Evolutionary conservation across 2,113 vertebrate genomes (phyloP), one percentile per base, ranked within the genome.

Genomic region (Ardeotis arabs): DNA sequence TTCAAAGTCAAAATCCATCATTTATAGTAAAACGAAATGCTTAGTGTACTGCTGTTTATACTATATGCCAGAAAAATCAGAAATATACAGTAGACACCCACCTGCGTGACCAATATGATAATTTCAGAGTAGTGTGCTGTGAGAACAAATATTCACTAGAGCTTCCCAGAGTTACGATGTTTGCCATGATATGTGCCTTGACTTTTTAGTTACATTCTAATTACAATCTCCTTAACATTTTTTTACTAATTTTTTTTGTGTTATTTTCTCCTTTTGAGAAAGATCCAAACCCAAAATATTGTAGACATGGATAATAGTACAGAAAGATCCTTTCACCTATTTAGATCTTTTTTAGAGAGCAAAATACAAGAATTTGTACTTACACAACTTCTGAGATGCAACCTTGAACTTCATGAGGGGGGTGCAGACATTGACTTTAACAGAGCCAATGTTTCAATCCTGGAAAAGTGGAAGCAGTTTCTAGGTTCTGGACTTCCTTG

Each of bases 361-460:
- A 53, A 94, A 94, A 56, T 33, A 52, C 3, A 28, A 15, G 25
- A 86, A 50, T 66, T 53, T 75, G 7, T 56, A 41, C 2, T 60
- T 37, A 63, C n/a, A n/a, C 27, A 41, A 3, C 9, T 81, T 77
- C 47, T 39, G 41, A 74, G 47, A 15, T 50, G 20, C 25, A 87
- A 27, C 20, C 10, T 70, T 50, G 58, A 80, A 35, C 14, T 69
- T 39, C 21, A 8, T 35, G 16, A 44, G 3, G 1, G 4, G 17
- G 10, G 1, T 72, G n/a, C 5, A 84, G 41, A 37, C 18, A 29
- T 14, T 23, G 17, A 41, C n/a, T 82, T 78, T 63, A 82, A 52
- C 4, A 39, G 10, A 60, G 25, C 9, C n/a, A 60, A 0, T 27
- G 16, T 84, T 84, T 81, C 55, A 77, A 0, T 67, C 27, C 27